These are phyloP conservation scores for Drosophila willistoni DNA, from an alignment of 1,140 invertebrate genomes.

Conservation along the genomic window DNA sequence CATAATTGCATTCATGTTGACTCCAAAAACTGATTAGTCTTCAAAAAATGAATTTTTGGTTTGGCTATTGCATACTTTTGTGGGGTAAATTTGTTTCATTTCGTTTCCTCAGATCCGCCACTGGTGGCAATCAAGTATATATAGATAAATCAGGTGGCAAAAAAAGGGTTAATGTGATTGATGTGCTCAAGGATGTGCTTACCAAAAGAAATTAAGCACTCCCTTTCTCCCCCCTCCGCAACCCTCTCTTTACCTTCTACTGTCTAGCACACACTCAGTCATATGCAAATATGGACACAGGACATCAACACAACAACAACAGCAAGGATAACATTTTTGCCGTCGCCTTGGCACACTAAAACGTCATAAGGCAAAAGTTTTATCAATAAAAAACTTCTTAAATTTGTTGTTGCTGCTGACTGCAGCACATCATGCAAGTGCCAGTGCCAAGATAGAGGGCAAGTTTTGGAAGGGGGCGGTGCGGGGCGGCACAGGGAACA, in stretches of 20 bases:
- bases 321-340: constrained; percentile 41
- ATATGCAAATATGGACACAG: constrained; percentile 37
- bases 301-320: constrained; percentile 26
- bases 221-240: not conserved
- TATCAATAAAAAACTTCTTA: constrained; percentile 70
- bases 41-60: no score
- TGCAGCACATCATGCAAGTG: constrained; percentile 42
- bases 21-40: no score
- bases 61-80: no score
- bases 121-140: no score
- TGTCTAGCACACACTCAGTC: constrained; percentile 4
- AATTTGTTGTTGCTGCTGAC: constrained; percentile 35
- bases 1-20: no score
- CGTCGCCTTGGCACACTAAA: constrained; percentile 62
- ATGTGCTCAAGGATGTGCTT: constrained; percentile 44
- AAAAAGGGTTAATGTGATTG: constrained; percentile 38
- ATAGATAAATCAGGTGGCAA: constrained; percentile 25
- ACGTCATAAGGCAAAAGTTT: constrained; percentile 55
- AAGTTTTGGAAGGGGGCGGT: no score
- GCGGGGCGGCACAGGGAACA: not conserved
- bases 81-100: no score
- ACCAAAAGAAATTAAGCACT: constrained; percentile 30
- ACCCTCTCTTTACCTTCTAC: no score
- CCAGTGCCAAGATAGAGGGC: constrained; percentile 12
- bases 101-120: no score